These are phyloP conservation scores for Pachypeltis micranthus DNA, from an alignment of 1,140 invertebrate species.

Conservation along the genomic window DNA sequence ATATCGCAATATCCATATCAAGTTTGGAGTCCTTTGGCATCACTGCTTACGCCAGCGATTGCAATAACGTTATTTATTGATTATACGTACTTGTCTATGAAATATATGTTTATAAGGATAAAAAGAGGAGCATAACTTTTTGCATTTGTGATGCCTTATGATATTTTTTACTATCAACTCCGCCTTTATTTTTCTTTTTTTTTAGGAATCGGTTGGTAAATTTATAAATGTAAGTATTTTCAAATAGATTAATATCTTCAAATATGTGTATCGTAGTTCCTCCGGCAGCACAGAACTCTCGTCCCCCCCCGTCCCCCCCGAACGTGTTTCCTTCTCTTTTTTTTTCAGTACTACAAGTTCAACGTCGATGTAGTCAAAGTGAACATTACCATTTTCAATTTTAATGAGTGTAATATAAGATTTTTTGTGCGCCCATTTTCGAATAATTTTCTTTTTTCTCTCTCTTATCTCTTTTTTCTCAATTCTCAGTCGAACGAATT, in stretches of 20 bases:
- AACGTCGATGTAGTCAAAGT: too few relatives aligned
- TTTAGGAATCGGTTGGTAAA: slow-evolving; percentile 16
- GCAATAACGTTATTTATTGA: slow-evolving; percentile 6
- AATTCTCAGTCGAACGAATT: too few relatives aligned
- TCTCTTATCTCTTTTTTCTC: too few relatives aligned
- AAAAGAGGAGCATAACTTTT: slow-evolving; percentile 11
- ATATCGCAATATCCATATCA: slow-evolving; percentile 19
- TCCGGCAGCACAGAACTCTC: background rate
- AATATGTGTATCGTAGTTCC: slow-evolving; percentile 2
- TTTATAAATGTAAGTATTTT: slow-evolving; percentile 13
- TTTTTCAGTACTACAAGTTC: too few relatives aligned
- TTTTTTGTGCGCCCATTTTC: slow-evolving; percentile 11
- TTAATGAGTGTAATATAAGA: slow-evolving; percentile 7
- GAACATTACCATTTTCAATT: background rate
- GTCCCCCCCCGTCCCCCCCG: too few relatives aligned
- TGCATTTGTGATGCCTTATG: slow-evolving; percentile 20
- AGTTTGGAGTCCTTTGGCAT: slow-evolving; percentile 8
- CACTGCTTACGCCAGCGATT: background rate
- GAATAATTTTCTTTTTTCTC: too few relatives aligned
- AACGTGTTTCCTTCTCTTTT: too few relatives aligned
- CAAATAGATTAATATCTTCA: background rate
- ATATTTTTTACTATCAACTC: slow-evolving; percentile 22
- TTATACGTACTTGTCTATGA: slow-evolving; percentile 12
- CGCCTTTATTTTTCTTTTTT: too few relatives aligned
- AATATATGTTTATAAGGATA: slow-evolving; percentile 4